Percentiles rank a stretch among this genome's conserved stretches.
phyloP scores from a whole-genome alignment of 1,140 invertebrate genomes.

The Potamilus streckersoni region DNA sequence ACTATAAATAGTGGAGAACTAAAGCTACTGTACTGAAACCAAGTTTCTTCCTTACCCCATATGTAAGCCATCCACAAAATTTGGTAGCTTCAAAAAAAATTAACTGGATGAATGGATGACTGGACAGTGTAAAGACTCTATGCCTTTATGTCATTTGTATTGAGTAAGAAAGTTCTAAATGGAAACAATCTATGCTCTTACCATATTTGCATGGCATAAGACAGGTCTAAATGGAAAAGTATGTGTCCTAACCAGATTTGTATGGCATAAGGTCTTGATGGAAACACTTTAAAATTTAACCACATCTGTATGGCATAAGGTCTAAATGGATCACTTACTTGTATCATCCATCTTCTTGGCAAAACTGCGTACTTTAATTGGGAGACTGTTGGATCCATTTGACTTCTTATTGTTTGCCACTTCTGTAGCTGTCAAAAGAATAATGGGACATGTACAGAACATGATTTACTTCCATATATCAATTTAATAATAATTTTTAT shows the following conservation, averaged over 20 bases:
- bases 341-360: constrained; percentile 96
- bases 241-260: too few species aligned
- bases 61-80: too few species aligned
- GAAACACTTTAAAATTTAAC: not conserved
- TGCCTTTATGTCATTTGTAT: too few species aligned
- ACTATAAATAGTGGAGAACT: too few species aligned
- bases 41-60: too few species aligned
- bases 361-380: constrained; percentile 91
- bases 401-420: constrained; percentile 91
- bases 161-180: constrained; percentile 2
- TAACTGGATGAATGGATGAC: too few species aligned
- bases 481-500: not conserved
- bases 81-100: too few species aligned
- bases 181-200: not conserved
- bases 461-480: not conserved
- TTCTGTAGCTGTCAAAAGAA: constrained; percentile 75
- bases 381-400: constrained; percentile 84
- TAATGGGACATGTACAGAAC: not conserved
- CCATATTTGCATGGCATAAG: not conserved
- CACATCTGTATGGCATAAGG: not conserved
- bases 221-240: constrained; percentile 5
- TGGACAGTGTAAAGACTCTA: too few species aligned
- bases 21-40: too few species aligned
- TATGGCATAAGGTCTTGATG: not conserved
- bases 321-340: constrained; percentile 73